These are phyloP conservation scores for Urocynchramus pylzowi DNA, from an alignment of 2,113 vertebrate species.

Conservation along the genomic window DNA sequence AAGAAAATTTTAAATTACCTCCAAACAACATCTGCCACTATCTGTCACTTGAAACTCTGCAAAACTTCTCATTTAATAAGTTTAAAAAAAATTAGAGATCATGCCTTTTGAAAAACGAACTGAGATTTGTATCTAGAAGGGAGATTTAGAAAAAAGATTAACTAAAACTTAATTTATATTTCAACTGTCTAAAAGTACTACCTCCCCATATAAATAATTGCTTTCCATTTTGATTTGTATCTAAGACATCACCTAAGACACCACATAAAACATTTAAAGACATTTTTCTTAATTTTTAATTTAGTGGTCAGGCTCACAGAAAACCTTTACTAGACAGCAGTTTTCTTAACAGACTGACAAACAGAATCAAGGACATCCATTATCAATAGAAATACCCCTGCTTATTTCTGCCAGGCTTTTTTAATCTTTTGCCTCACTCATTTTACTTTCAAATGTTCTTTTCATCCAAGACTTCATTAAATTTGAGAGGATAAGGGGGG, in stretches of 20 bases:
- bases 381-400: conserved; percentile 19
- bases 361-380: conserved; percentile 27
- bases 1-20: not conserved
- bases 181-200: not conserved
- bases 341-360: conserved; percentile 22
- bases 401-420: not conserved
- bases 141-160: not conserved
- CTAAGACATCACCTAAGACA: not conserved
- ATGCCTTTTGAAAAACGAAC: not conserved
- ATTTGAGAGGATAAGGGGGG: accelerated
- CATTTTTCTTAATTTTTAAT: not conserved
- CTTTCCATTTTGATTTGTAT: not conserved
- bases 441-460: conserved; percentile 32
- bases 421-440: not conserved
- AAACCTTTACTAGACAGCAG: not conserved
- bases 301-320: not conserved
- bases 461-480: not conserved
- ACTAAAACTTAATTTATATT: not conserved
- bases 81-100: not conserved
- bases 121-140: not conserved
- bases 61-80: not conserved
- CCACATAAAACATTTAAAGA: not conserved
- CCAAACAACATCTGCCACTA: not conserved
- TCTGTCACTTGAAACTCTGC: not conserved
- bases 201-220: not conserved